Percentiles rank a stretch among this genome's conserved stretches.
These are phyloP conservation scores for Notarius lentiginosus DNA, from an alignment of 2,113 vertebrate species.

Conservation along the genomic window DNA sequence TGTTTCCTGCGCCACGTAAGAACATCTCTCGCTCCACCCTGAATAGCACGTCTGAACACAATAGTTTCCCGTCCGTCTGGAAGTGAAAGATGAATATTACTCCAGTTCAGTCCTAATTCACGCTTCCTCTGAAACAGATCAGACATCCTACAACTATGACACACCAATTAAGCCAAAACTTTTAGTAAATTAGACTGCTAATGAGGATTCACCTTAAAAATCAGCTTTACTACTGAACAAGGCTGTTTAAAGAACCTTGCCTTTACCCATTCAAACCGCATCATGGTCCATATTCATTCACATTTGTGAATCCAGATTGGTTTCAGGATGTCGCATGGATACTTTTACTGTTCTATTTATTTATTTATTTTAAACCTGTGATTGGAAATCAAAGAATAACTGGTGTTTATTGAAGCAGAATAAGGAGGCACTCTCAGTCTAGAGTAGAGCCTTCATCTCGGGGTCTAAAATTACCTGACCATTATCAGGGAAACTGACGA, in stretches of 20 bases:
- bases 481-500: constrained; percentile 1
- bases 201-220: background rate
- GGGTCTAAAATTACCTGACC: constrained; percentile 33
- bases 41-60: background rate
- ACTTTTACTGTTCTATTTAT: background rate
- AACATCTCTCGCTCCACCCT: background rate
- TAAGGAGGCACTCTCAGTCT: background rate
- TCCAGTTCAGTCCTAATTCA: background rate
- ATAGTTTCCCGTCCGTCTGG: background rate
- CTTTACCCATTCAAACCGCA: background rate
- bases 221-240: background rate
- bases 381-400: constrained; percentile 21
- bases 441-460: constrained; percentile 5
- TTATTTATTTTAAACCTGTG: background rate
- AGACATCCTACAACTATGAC: background rate
- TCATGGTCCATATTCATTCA: background rate
- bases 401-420: background rate
- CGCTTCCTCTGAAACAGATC: background rate
- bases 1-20: constrained; percentile 93
- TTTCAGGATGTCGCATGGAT: background rate
- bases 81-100: background rate
- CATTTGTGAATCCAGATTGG: background rate
- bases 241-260: background rate
- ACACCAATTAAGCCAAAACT: background rate
- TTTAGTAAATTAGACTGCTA: background rate